phyloP scores from a whole-genome alignment of 2,113 vertebrate genomes.

The Hyperoodon ampullatus region DNA sequence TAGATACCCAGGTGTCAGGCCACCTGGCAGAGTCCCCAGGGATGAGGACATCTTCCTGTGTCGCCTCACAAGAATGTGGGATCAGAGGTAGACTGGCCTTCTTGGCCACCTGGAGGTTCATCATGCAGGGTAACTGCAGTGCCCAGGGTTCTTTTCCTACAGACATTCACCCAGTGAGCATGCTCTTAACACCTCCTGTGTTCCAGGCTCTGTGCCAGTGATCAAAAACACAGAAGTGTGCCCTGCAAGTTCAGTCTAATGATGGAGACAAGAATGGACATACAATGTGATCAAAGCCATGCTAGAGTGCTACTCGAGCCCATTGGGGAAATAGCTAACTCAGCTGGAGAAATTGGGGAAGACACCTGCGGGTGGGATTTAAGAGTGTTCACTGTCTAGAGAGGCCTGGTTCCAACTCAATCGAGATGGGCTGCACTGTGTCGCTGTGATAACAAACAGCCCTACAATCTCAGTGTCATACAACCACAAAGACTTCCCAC shows the following conservation, averaged over 20 bases:
- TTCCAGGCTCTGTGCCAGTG: not conserved
- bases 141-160: not conserved
- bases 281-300: accelerated
- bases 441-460: not conserved
- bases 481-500: not conserved
- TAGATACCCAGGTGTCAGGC: not conserved
- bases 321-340: not conserved
- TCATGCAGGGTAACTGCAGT: not conserved
- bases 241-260: too few relatives aligned
- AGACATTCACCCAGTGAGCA: not conserved
- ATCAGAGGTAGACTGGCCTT: not conserved
- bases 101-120: not conserved
- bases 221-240: not conserved
- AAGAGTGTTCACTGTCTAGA: not conserved
- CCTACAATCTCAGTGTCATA: too few relatives aligned
- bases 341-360: not conserved
- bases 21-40: not conserved
- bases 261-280: not conserved
- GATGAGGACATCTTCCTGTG: not conserved
- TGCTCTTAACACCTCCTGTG: not conserved
- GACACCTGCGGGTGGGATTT: not conserved
- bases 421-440: not conserved
- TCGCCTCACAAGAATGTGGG: not conserved
- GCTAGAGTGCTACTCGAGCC: not conserved
- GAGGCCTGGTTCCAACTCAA: not conserved